A percentile compares a stretch with the other conserved stretches of the same genome.
These are phyloP conservation scores for Melanotaenia boesemani DNA, from an alignment of 2,797 vertebrate genomes.

Conservation along the genomic window DNA sequence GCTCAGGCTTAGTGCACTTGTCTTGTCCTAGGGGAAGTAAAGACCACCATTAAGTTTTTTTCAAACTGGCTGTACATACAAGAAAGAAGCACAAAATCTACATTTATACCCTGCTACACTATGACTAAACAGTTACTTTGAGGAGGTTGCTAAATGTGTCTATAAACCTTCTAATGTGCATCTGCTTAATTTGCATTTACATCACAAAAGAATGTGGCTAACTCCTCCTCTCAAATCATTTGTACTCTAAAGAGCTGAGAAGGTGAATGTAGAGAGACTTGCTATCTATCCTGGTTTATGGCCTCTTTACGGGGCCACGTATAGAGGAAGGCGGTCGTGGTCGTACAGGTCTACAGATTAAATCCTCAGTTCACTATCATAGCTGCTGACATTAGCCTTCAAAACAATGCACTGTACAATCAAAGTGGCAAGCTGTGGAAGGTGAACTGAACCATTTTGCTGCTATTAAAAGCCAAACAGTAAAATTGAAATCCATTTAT, in stretches of 20 bases:
- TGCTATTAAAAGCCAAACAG: slow-evolving; percentile 79
- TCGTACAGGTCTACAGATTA: slow-evolving; percentile 85
- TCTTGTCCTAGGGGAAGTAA: slow-evolving; percentile 96
- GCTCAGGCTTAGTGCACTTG: slow-evolving; percentile 98
- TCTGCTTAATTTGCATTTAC: slow-evolving; percentile 31
- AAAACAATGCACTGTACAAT: slow-evolving; percentile 71
- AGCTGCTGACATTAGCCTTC: slow-evolving; percentile 56
- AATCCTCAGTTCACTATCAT: slow-evolving; percentile 57
- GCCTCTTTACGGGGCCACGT: slow-evolving; percentile 70
- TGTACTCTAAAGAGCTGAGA: slow-evolving; percentile 51
- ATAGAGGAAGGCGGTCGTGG: slow-evolving; percentile 86
- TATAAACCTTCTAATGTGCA: slow-evolving; percentile 50
- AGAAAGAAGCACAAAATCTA: slow-evolving; percentile 42
- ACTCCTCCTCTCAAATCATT: slow-evolving; percentile 40
- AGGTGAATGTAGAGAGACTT: slow-evolving; percentile 78
- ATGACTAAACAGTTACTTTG: slow-evolving; percentile 45
- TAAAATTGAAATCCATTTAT: slow-evolving; percentile 78
- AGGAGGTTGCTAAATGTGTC: slow-evolving; percentile 44
- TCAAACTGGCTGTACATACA: slow-evolving; percentile 38
- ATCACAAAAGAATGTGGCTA: slow-evolving; percentile 33
- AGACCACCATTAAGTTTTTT: slow-evolving; percentile 72
- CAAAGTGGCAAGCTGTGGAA: slow-evolving; percentile 71
- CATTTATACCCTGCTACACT: slow-evolving; percentile 56
- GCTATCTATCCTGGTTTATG: slow-evolving; percentile 56
- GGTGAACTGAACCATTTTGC: slow-evolving; percentile 82